A percentile compares a stretch with the other conserved stretches of the same genome.
phyloP scores from a whole-genome alignment of 2,797 vertebrate genomes.

The Enteromius afrohamiltoni region DNA sequence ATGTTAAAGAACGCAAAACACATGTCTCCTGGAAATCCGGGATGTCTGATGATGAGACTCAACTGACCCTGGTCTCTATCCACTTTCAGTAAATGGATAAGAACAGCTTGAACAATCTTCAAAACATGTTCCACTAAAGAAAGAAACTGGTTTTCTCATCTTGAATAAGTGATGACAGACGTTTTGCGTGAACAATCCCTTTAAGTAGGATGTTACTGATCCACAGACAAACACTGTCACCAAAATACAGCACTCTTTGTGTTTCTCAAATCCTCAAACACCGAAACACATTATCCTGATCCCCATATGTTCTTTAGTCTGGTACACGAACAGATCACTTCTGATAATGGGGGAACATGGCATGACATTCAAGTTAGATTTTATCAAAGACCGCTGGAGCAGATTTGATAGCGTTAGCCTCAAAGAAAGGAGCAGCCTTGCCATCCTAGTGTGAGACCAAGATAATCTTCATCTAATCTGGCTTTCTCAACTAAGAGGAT shows the following conservation, averaged over 20 bases:
- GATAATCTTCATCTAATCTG: conserved; percentile 71
- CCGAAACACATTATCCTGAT: not conserved
- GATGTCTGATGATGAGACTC: too few relatives aligned
- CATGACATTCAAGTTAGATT: conserved; percentile 26
- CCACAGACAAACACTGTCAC: not conserved
- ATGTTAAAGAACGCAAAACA: too few relatives aligned
- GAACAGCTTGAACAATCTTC: not conserved
- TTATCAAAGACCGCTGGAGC: conserved; percentile 33
- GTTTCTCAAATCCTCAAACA: conserved; percentile 24
- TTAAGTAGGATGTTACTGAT: conserved; percentile 15
- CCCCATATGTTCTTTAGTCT: conserved; percentile 3
- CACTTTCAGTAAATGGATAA: not conserved
- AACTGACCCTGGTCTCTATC: not conserved
- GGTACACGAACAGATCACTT: conserved; percentile 2
- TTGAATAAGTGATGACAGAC: not conserved
- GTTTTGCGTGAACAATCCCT: not conserved
- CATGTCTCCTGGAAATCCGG: too few relatives aligned
- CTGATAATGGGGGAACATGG: not conserved
- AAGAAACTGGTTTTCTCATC: not conserved
- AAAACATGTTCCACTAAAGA: not conserved
- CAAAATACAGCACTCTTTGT: not conserved
- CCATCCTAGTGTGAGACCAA: conserved; percentile 52
- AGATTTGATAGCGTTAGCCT: conserved; percentile 63
- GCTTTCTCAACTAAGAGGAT: conserved; percentile 66
- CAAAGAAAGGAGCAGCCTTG: conserved; percentile 59